Evolutionary conservation across 2,797 vertebrate genomes (phyloP), one percentile per base, ranked within the genome.

Genomic region (Urosaurus nigricauda): DNA sequence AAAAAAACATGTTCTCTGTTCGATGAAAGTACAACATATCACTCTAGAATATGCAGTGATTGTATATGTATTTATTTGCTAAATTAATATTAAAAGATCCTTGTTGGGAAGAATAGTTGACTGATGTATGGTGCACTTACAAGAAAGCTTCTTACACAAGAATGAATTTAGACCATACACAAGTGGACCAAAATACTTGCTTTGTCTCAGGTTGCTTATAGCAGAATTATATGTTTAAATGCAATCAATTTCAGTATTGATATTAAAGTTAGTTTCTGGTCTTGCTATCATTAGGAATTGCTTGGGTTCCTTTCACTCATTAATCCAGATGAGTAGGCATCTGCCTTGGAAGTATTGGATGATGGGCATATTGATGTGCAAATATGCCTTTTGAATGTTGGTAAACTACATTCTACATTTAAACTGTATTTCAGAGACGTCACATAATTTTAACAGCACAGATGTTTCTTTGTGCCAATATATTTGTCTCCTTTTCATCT

Each of bases 1-100:
- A 51, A 47, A 88, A 87, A 88, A 79, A 85, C 65, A 85, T 89
- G 11, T 51, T 51, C 47, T 14, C 63, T 90, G 86, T 88, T n/a
- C 40, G 13, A 65, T 24, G 12, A 53, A 21, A 74, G 29, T 80
- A 16, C 37, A 87, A 60, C 21, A 43, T 74, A 4, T 80, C 47
- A 51, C 35, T 21, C 24, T 89, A 73, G 56, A 74, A 29, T 70
- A 32, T 29, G 37, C 58, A 51, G 12, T 35, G 37, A 29, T 80
- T 16, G 79, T 74, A 40, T 13, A 71, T 81, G 47, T 47, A 60
- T 75, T 51, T 74, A 85, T 89, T 89, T 32, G 14, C 53, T 86
- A 82, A 75, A 86, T 40, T 83, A 78, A 74, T 71, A 60, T 84
- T 85, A 21, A 73, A 43, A 37, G 74, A 75, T 37, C 78, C 9